Conservation (phyloP, 2,797 vertebrate genomes). For the Eurystomus glaucurus region DNA sequence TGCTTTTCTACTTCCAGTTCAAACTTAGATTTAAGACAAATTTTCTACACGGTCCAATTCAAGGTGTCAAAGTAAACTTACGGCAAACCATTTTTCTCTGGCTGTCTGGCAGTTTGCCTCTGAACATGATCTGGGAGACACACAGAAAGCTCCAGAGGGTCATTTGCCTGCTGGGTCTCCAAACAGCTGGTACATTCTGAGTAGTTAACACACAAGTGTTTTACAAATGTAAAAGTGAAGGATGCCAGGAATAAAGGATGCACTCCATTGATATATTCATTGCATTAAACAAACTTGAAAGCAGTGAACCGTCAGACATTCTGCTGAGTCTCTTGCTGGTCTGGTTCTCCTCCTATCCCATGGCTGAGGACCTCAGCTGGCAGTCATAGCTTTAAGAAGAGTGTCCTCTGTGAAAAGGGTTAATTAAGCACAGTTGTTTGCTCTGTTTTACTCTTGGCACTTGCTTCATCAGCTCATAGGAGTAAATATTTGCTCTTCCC, state of each 20-base stretch:
- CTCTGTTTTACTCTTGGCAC: background rate
- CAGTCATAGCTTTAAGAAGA: background rate
- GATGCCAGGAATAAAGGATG: slow-evolving; percentile 11
- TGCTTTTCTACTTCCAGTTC: background rate
- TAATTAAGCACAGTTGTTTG: background rate
- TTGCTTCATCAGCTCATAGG: background rate
- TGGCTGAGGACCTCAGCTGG: background rate
- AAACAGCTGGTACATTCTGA: slow-evolving; percentile 48
- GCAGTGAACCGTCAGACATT: background rate
- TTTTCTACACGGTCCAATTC: background rate
- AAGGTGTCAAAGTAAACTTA: background rate
- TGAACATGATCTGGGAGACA: background rate
- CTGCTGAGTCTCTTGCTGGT: background rate
- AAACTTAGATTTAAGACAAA: background rate
- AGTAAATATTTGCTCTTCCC: slow-evolving; percentile 23
- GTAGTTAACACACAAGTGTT: background rate
- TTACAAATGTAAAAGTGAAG: slow-evolving; percentile 10
- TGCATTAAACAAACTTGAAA: background rate
- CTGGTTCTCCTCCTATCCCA: background rate
- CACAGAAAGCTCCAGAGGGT: background rate
- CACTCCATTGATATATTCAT: background rate
- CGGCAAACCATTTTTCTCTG: background rate
- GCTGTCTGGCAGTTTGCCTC: slow-evolving; percentile 15
- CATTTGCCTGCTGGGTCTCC: slow-evolving; percentile 2
- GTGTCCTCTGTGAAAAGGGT: background rate